Conservation (phyloP, 2,113 vertebrate genomes). For the Aramus guarauna region DNA sequence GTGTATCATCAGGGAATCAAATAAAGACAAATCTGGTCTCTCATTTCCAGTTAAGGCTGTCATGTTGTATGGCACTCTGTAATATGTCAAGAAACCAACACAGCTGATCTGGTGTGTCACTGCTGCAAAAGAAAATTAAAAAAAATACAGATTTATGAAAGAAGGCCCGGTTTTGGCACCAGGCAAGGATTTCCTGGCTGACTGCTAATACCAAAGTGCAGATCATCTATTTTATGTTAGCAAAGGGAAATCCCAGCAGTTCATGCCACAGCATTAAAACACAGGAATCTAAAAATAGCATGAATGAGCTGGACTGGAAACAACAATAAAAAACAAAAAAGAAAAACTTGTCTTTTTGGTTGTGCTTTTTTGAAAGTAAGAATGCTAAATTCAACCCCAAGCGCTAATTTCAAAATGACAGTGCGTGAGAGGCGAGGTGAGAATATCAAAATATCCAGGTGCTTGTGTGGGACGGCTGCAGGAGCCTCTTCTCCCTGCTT, state of each 20-base stretch:
- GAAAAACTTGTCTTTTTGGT: neutral
- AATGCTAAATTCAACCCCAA: neutral
- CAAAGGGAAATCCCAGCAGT: slow-evolving; percentile 30
- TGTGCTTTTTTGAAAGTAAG: neutral
- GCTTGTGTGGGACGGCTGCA: neutral
- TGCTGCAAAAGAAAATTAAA: neutral
- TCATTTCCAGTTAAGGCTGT: neutral
- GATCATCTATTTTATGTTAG: neutral
- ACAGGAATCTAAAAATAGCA: slow-evolving; percentile 15
- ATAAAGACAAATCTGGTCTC: neutral
- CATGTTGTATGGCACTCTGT: neutral
- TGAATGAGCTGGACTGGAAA: neutral
- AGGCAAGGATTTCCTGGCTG: slow-evolving; percentile 19
- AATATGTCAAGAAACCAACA: neutral
- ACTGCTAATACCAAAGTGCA: neutral
- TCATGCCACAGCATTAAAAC: neutral
- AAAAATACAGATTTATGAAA: neutral
- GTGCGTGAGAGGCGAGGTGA: neutral
- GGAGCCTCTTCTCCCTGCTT: neutral
- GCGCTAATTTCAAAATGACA: neutral
- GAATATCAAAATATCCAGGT: neutral
- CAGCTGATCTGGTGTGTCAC: neutral
- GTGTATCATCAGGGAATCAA: neutral
- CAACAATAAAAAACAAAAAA: neutral
- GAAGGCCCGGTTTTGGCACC: neutral